Percentiles rank a stretch among this genome's conserved stretches.
Evolutionary conservation across 2,888 invertebrate species (phyloP).

Genomic region (Buathra laborator): DNA sequence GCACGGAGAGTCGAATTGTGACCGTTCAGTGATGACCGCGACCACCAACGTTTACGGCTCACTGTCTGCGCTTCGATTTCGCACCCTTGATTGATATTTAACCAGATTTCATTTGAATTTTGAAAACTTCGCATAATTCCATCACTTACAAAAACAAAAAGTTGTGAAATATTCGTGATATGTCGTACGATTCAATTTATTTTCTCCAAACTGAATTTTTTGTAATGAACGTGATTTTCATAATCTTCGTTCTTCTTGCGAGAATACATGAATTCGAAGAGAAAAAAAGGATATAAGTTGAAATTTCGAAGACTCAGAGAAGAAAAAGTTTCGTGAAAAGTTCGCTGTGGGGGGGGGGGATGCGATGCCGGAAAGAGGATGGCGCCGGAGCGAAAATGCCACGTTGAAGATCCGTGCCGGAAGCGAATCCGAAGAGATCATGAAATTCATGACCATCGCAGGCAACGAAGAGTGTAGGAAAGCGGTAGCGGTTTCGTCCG

Average conservation of each 20-base stretch:
- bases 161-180: not conserved
- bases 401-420: constrained; percentile 64
- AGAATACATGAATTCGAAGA: not conserved
- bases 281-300: not conserved
- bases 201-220: not conserved
- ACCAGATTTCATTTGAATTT: not conserved
- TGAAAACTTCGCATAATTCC: not conserved
- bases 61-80: not conserved
- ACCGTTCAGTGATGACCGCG: not conserved
- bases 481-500: constrained; percentile 24
- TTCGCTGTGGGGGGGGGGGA: constrained; percentile 45
- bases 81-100: not conserved
- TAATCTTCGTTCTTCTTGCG: not conserved
- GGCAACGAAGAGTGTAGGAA: constrained; percentile 50
- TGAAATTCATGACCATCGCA: constrained; percentile 75
- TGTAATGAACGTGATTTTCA: not conserved
- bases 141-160: not conserved
- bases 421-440: constrained; percentile 77
- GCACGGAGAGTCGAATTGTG: not conserved
- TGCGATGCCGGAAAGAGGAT: constrained; percentile 43
- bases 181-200: not conserved
- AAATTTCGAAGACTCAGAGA: not conserved
- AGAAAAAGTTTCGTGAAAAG: constrained; percentile 18
- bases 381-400: constrained; percentile 45
- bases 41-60: not conserved